phyloP scores from a whole-genome alignment of 2,888 invertebrate species.

The Myopa tessellatipennis region DNA sequence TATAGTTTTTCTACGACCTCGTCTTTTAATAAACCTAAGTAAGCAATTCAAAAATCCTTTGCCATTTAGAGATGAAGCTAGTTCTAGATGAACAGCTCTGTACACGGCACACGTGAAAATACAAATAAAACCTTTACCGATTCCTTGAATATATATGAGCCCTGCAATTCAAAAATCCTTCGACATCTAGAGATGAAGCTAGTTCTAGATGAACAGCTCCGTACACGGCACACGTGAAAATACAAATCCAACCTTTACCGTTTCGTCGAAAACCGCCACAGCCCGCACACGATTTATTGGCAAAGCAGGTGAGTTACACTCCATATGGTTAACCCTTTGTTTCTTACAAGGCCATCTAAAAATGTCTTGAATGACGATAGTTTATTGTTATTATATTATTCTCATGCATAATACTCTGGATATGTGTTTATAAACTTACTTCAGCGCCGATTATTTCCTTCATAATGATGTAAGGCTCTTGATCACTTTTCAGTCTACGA shows the following conservation, averaged over 20 bases:
- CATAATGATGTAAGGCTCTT: too few relatives aligned
- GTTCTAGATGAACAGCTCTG: not conserved
- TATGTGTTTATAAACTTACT: too few relatives aligned
- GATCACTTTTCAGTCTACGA: too few relatives aligned
- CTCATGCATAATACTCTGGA: not conserved
- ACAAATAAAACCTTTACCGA: slow-evolving; percentile 15
- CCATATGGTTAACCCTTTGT: too few relatives aligned
- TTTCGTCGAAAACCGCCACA: slow-evolving; percentile 1
- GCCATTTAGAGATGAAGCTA: not conserved
- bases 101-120: not conserved
- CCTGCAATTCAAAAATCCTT: not conserved
- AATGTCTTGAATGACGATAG: slow-evolving; percentile 5
- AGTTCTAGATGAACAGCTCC: too few relatives aligned
- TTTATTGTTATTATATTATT: not conserved
- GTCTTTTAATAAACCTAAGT: slow-evolving; percentile 11
- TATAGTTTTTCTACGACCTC: too few relatives aligned
- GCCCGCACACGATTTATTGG: not conserved
- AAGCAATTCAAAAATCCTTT: slow-evolving; percentile 14
- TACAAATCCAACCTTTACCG: too few relatives aligned
- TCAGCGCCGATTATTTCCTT: too few relatives aligned
- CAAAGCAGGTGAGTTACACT: too few relatives aligned
- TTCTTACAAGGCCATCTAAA: too few relatives aligned
- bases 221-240: too few relatives aligned
- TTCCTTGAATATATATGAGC: not conserved
- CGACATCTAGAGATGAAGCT: not conserved